Base-by-base conservation (phyloP, 2,797 vertebrate species). In the Xenops minutus region DNA sequence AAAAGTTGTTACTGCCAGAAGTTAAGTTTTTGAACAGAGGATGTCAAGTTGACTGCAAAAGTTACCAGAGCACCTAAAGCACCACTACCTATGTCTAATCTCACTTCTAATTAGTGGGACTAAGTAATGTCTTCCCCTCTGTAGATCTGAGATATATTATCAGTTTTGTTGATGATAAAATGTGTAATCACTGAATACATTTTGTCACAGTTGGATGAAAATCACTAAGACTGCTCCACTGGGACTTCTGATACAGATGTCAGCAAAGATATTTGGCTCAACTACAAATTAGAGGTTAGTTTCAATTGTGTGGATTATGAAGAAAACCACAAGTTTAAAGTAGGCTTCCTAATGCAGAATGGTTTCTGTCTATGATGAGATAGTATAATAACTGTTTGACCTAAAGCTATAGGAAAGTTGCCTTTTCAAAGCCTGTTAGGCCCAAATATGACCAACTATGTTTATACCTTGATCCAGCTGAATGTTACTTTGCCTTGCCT, bases 171-270 rank as follows among this genome's bases (percentile, higher is more conserved):
- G 82, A 82, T 93, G 88, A 94, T 94, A 94, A 95, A 95, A 92
- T 94, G 76, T 94, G 66, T 95, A 88, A 90, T 95, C 94, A 84
- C 92, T 76, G 87, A 94, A 89, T 92, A 64, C 68, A 55, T 97
- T 92, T 94, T 95, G 89, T 96, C 94, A 94, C 93, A 89, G 80
- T 94, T 91, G 78, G 85, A 93, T 94, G 82, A 88, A 94, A 93
- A 95, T 96, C 89, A 78, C 67, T 92, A 82, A 89, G 69, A 89
- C 27, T 80, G 86, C 77, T 96, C 94, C 2, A 0, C 66, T 91
- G 96, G 87, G 88, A 92, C 95, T 86, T 93, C 69, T 89, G 83
- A 96, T 83, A 88, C 85, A 95, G 87, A 94, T 96, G 83, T 92
- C 95, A 85, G 92, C 83, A 79, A 91, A 94, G 89, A 85, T 86